phyloP scores from a whole-genome alignment of 2,888 invertebrate species.

The Xanthorhoe spadicearia region DNA sequence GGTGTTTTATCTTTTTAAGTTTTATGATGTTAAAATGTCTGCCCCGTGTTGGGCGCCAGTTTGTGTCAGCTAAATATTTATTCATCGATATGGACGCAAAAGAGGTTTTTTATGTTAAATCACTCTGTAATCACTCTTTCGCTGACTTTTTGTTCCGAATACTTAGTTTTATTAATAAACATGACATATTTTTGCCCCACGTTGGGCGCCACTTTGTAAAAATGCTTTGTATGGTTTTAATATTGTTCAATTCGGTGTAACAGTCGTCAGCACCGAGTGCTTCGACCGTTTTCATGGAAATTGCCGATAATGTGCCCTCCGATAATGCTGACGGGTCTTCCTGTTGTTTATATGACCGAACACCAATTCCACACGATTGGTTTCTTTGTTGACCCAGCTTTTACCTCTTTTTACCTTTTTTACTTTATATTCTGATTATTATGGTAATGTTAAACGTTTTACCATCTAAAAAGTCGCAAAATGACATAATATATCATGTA shows the following conservation, averaged over 20 bases:
- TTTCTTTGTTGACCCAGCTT: constrained; percentile 36
- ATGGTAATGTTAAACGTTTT: not conserved
- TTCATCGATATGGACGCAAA: too few relatives aligned
- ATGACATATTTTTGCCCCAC: too few relatives aligned
- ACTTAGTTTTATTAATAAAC: too few relatives aligned
- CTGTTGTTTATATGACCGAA: constrained; percentile 33
- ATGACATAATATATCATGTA: too few relatives aligned
- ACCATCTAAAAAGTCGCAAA: too few relatives aligned
- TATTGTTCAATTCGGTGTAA: constrained; percentile 25
- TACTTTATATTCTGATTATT: not conserved
- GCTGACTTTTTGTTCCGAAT: too few relatives aligned
- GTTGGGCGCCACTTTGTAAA: too few relatives aligned
- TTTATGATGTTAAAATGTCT: not conserved
- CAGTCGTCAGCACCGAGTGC: constrained; percentile 26
- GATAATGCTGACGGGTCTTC: constrained; percentile 42
- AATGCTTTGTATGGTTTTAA: too few relatives aligned
- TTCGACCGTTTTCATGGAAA: constrained; percentile 32
- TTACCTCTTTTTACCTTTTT: not conserved
- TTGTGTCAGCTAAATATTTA: too few relatives aligned
- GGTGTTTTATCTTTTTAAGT: not conserved
- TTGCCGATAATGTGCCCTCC: constrained; percentile 32
- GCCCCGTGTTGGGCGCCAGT: too few relatives aligned
- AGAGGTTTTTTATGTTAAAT: too few relatives aligned
- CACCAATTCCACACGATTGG: constrained; percentile 38
- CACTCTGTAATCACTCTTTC: too few relatives aligned